Evolutionary conservation across 2,797 vertebrate genomes (phyloP).

Genomic region (Brachymystax lenok): DNA sequence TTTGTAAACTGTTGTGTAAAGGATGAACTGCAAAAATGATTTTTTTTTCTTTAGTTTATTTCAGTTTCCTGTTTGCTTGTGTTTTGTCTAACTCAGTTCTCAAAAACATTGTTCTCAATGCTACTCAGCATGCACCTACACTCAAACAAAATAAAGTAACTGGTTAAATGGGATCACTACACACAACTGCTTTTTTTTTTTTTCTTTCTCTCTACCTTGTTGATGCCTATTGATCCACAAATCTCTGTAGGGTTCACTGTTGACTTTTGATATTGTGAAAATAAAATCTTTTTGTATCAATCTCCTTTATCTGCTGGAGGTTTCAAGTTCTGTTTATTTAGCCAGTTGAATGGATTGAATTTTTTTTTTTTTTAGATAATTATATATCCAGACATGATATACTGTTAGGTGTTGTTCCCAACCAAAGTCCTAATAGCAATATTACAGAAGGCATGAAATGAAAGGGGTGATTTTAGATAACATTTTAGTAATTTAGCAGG

Average conservation of each 20-base stretch:
- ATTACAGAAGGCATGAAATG: no score
- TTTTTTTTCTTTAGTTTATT: not conserved
- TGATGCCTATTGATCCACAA: constrained; percentile 68
- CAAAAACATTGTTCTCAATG: constrained; percentile 48
- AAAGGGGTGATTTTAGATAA: no score
- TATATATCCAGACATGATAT: no score
- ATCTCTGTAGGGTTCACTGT: constrained; percentile 70
- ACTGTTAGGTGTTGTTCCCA: no score
- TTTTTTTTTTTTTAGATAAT: no score
- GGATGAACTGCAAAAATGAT: constrained; percentile 38
- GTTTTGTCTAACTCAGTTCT: constrained; percentile 31
- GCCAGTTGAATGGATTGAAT: no score
- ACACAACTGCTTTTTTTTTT: constrained; percentile 39
- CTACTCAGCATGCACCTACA: constrained; percentile 36
- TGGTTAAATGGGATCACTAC: constrained; percentile 43
- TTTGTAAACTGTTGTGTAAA: constrained; percentile 58
- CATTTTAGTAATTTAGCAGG: no score
- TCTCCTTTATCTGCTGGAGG: constrained; percentile 14
- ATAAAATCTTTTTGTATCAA: constrained; percentile 84
- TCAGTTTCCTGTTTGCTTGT: constrained; percentile 42
- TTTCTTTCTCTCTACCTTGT: constrained; percentile 40
- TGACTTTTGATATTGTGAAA: constrained; percentile 83
- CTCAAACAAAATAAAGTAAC: constrained; percentile 37
- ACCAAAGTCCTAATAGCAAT: no score
- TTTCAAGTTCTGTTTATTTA: not conserved